phyloP scores from a whole-genome alignment of 1,140 invertebrate species.

The Drosophila jambulina region DNA sequence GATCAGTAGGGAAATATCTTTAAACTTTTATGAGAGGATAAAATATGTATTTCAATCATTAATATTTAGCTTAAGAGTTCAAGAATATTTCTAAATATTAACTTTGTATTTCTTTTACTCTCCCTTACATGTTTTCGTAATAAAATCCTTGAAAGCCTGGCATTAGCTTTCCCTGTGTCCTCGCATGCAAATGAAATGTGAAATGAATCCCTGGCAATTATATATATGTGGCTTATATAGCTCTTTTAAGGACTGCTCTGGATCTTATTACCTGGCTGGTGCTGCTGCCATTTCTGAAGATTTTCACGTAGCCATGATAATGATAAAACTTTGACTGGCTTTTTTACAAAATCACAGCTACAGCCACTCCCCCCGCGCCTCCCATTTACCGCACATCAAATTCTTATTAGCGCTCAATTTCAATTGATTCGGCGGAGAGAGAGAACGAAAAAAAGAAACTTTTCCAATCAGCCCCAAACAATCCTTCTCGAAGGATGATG shows the following conservation, averaged over 20 bases:
- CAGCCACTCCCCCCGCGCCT: conserved; percentile 1
- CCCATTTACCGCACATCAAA: conserved; percentile 78
- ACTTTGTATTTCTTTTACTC: neutral
- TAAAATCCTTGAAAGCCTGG: neutral
- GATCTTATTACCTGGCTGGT: conserved; percentile 14
- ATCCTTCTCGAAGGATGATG: conserved; percentile 61
- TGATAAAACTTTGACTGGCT: conserved; percentile 70
- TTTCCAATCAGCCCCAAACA: conserved; percentile 75
- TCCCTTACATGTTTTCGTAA: neutral
- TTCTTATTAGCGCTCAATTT: conserved; percentile 83
- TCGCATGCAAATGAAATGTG: conserved; percentile 19
- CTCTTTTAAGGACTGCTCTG: conserved; percentile 2
- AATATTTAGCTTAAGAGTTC: neutral
- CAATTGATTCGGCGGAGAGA: conserved; percentile 63
- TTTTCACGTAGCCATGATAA: conserved; percentile 62
- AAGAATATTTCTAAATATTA: neutral
- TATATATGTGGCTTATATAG: neutral
- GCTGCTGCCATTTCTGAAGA: conserved; percentile 10
- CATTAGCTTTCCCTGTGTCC: neutral
- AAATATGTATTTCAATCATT: neutral
- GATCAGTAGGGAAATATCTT: too few relatives aligned
- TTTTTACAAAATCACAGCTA: conserved; percentile 38
- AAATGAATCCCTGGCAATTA: conserved; percentile 20
- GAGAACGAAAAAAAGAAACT: conserved; percentile 57
- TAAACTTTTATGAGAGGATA: too few relatives aligned